Percentiles rank a stretch among this genome's conserved stretches.
Evolutionary conservation across 2,888 invertebrate species (phyloP).

Genomic region (Corbicula japonica): DNA sequence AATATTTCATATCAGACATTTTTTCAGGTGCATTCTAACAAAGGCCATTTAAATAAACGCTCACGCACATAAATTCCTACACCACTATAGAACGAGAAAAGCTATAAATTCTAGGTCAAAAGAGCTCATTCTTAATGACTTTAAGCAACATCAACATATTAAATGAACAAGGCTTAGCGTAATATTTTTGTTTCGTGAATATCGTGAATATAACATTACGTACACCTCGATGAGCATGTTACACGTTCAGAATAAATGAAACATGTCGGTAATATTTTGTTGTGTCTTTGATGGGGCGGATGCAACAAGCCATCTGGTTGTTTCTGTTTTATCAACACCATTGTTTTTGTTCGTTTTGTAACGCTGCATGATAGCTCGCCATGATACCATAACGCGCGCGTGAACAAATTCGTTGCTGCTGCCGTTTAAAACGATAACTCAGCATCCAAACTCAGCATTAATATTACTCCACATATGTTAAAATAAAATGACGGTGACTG

Average conservation of each 20-base stretch:
- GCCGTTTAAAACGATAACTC: no score
- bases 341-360: no score
- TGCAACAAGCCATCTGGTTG: slow-evolving; percentile 24
- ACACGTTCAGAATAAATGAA: slow-evolving; percentile 41
- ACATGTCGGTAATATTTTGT: slow-evolving; percentile 39
- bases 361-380: no score
- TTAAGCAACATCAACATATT: slow-evolving; percentile 12
- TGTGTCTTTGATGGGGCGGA: slow-evolving; percentile 45
- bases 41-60: slow-evolving; percentile 29
- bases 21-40: slow-evolving; percentile 36
- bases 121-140: slow-evolving; percentile 18
- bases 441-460: no score
- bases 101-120: slow-evolving; percentile 16
- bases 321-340: slow-evolving; percentile 10
- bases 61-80: slow-evolving; percentile 14
- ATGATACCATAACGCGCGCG: no score
- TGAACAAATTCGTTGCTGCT: no score
- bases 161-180: slow-evolving; percentile 15
- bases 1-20: slow-evolving; percentile 22
- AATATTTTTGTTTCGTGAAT: no score
- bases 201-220: slow-evolving; percentile 18
- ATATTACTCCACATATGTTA: no score
- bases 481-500: no score
- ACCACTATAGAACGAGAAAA: slow-evolving; percentile 13
- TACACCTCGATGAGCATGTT: slow-evolving; percentile 26